Conservation (phyloP, 1,140 invertebrate genomes). For the Aethina tumida region DNA sequence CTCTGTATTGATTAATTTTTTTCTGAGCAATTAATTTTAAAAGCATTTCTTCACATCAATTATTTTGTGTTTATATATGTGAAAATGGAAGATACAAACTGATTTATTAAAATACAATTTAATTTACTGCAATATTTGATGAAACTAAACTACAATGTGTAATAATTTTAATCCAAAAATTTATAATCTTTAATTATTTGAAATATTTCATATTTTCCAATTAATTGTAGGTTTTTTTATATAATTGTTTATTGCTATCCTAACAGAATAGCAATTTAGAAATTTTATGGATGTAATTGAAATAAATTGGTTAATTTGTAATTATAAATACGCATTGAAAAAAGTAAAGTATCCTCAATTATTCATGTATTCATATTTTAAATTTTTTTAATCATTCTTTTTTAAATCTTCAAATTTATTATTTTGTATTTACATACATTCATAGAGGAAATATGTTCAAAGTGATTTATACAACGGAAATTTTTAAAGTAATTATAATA, state of each 20-base stretch:
- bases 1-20: slow-evolving; percentile 3
- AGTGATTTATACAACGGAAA: no score
- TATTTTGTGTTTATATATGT: not conserved
- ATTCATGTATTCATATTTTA: not conserved
- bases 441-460: no score
- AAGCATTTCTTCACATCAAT: not conserved
- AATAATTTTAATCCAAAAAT: slow-evolving; percentile 9
- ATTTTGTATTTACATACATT: no score
- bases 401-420: no score
- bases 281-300: not conserved
- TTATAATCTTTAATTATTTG: slow-evolving; percentile 2
- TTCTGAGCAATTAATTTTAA: not conserved
- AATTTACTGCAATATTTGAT: no score
- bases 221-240: not conserved
- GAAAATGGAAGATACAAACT: no score
- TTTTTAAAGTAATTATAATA: no score
- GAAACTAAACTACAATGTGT: slow-evolving; percentile 5
- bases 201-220: not conserved
- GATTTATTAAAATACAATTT: no score
- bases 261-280: not conserved
- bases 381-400: not conserved
- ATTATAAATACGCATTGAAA: not conserved
- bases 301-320: not conserved
- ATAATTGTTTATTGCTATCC: not conserved
- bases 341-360: slow-evolving; percentile 1